A percentile compares a stretch with the other conserved stretches of the same genome.
Evolutionary conservation across 2,797 vertebrate species (phyloP).

Genomic region (Hipposideros larvatus): DNA sequence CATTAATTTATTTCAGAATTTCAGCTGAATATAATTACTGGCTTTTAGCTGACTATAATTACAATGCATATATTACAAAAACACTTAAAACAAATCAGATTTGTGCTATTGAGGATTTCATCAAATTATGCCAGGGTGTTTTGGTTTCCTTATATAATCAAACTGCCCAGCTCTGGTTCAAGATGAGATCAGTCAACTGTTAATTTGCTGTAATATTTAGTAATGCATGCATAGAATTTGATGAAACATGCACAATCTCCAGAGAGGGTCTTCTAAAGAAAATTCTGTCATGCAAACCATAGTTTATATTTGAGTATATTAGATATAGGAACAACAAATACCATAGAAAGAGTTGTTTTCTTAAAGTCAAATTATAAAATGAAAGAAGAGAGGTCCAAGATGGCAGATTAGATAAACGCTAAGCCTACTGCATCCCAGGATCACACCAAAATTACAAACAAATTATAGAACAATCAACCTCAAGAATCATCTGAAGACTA

Average conservation of each 20-base stretch:
- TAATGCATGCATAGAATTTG: not conserved
- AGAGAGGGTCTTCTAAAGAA: not conserved
- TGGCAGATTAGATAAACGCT: too few relatives aligned
- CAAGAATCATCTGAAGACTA: too few relatives aligned
- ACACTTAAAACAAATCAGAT: conserved; percentile 27
- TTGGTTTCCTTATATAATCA: conserved; percentile 32
- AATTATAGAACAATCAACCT: too few relatives aligned
- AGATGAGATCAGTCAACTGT: not conserved
- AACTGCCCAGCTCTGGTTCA: conserved; percentile 2
- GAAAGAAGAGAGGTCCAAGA: not conserved
- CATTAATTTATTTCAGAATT: conserved; percentile 58
- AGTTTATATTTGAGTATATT: not conserved
- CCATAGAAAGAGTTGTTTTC: not conserved
- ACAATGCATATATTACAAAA: conserved; percentile 28
- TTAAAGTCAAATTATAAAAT: conserved; percentile 21
- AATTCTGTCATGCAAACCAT: conserved; percentile 2
- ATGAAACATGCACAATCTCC: not conserved
- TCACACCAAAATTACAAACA: too few relatives aligned
- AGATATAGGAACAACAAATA: conserved; percentile 13
- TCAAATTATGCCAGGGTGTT: not conserved
- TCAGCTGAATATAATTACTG: conserved; percentile 34
- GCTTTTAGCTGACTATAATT: not conserved
- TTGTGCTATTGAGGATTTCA: conserved; percentile 42
- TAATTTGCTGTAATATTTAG: conserved; percentile 35
- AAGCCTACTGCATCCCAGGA: too few relatives aligned